Percentiles rank a stretch among this genome's conserved stretches.
Conservation (phyloP, 2,113 vertebrate species). For the Dolichallabes microphthalmus region DNA sequence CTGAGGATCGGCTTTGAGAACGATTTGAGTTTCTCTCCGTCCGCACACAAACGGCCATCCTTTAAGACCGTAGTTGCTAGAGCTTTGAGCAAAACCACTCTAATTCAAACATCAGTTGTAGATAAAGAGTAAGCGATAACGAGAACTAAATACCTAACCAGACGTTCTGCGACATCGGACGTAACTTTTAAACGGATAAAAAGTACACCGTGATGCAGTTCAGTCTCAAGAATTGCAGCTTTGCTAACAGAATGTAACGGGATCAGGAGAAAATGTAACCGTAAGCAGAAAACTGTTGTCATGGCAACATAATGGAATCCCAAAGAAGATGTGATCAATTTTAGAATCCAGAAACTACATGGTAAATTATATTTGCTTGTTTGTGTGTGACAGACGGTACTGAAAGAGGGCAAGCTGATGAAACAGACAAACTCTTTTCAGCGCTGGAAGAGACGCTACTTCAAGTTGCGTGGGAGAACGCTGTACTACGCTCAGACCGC, state of each 20-base stretch:
- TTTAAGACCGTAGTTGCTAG: background rate
- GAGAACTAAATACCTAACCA: background rate
- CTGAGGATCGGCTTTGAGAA: background rate
- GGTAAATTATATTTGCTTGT: background rate
- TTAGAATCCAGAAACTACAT: background rate
- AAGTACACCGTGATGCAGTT: background rate
- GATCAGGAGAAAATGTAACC: background rate
- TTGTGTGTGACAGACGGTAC: constrained; percentile 77
- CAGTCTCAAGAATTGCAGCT: background rate
- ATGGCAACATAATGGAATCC: background rate
- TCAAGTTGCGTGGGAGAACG: constrained; percentile 91
- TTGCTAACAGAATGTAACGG: background rate
- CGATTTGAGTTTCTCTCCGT: background rate
- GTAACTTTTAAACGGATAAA: background rate
- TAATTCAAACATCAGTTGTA: background rate
- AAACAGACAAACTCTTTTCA: constrained; percentile 98
- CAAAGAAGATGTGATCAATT: background rate
- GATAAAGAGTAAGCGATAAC: background rate
- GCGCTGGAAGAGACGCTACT: constrained; percentile 94
- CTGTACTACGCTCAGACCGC: constrained; percentile 96
- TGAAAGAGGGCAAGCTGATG: constrained; percentile 92
- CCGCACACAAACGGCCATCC: background rate
- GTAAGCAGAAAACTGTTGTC: background rate
- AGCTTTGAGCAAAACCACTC: no score
- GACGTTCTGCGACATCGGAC: no score